These are phyloP conservation scores for Ypsolopha scabrella DNA, from an alignment of 2,888 invertebrate genomes.

Conservation along the genomic window DNA sequence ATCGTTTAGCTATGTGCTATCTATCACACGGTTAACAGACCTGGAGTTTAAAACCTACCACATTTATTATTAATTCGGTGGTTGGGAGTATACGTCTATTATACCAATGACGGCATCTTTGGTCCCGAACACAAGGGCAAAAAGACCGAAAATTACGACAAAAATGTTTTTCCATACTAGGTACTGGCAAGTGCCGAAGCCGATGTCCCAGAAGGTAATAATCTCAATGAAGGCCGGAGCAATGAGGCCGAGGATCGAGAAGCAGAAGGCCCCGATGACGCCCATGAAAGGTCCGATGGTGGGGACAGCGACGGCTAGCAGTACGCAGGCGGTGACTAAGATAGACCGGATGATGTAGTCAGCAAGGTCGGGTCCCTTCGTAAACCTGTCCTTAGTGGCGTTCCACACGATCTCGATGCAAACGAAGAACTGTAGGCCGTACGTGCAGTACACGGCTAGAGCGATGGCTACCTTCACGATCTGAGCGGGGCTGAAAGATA, in stretches of 20 bases:
- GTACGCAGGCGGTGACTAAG: constrained; percentile 75
- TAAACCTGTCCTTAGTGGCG: constrained; percentile 78
- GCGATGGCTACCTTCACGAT: constrained; percentile 88
- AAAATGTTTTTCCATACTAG: constrained; percentile 83
- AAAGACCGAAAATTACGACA: constrained; percentile 80
- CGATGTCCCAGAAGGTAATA: constrained; percentile 87
- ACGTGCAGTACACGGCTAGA: constrained; percentile 93
- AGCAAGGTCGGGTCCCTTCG: constrained; percentile 74
- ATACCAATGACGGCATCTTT: constrained; percentile 44
- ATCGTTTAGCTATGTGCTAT: no score
- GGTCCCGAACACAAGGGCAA: constrained; percentile 85
- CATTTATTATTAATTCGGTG: no score
- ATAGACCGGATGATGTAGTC: constrained; percentile 83
- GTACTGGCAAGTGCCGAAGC: constrained; percentile 80
- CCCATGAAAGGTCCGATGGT: constrained; percentile 91
- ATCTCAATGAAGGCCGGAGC: constrained; percentile 89
- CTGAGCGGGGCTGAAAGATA: constrained; percentile 80
- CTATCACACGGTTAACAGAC: no score
- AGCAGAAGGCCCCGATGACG: constrained; percentile 93
- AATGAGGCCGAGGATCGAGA: constrained; percentile 90
- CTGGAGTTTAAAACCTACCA: no score
- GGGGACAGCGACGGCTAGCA: constrained; percentile 88
- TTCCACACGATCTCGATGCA: constrained; percentile 95
- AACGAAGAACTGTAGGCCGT: constrained; percentile 97
- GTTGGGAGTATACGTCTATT: constrained; percentile 17